Conservation (phyloP, 2,888 invertebrate genomes). For the Dastarcus helophoroides region DNA sequence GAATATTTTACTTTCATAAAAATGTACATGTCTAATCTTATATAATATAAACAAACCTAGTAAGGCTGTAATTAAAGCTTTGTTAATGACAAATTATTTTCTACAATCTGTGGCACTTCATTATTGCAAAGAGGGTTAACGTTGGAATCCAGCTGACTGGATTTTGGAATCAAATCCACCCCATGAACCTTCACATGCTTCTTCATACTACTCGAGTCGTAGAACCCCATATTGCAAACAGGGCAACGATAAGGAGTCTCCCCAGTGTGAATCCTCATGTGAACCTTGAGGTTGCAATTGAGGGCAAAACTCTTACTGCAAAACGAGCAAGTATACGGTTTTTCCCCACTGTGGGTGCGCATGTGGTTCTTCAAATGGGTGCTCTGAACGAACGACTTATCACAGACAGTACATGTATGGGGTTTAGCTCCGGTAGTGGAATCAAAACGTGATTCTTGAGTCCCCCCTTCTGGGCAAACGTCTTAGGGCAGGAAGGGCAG, state of each 20-base stretch:
- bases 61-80: too few relatives aligned
- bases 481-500: slow-evolving; percentile 26
- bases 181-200: slow-evolving; percentile 8
- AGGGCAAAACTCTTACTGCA: slow-evolving; percentile 31
- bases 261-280: slow-evolving; percentile 34
- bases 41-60: too few relatives aligned
- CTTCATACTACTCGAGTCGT: slow-evolving; percentile 10
- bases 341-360: slow-evolving; percentile 26
- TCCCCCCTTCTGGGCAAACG: slow-evolving; percentile 24
- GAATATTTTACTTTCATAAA: too few relatives aligned
- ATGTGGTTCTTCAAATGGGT: slow-evolving; percentile 26
- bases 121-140: too few relatives aligned
- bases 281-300: slow-evolving; percentile 35
- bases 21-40: too few relatives aligned
- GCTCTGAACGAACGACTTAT: slow-evolving; percentile 26
- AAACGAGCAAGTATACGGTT: slow-evolving; percentile 19
- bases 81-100: too few relatives aligned
- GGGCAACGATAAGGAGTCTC: slow-evolving; percentile 36
- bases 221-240: slow-evolving; percentile 30
- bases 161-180: too few relatives aligned
- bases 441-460: slow-evolving; percentile 26
- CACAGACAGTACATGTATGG: slow-evolving; percentile 34
- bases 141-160: too few relatives aligned
- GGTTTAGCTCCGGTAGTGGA: slow-evolving; percentile 29
- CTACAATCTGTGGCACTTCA: too few relatives aligned